A percentile compares a stretch with the other conserved stretches of the same genome.
phyloP scores from a whole-genome alignment of 1,140 invertebrate genomes.

The Bicyclus anynana region DNA sequence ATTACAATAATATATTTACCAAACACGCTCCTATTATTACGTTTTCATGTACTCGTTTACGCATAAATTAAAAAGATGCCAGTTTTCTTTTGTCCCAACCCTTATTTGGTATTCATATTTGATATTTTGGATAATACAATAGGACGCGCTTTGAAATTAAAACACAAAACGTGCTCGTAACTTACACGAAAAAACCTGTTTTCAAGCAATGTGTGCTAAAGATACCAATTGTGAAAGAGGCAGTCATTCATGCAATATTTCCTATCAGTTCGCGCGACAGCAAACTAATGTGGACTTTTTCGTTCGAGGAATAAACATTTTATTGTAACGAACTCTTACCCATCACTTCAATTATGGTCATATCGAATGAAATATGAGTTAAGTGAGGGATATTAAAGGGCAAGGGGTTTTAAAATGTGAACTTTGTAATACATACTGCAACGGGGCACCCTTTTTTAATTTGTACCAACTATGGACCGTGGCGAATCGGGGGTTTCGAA shows the following conservation, averaged over 20 bases:
- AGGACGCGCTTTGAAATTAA: constrained; percentile 60
- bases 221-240: constrained; percentile 76
- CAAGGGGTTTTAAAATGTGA: constrained; percentile 69
- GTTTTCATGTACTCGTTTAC: constrained; percentile 74
- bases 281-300: constrained; percentile 55
- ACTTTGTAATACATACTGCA: constrained; percentile 67
- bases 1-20: constrained; percentile 76
- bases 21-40: constrained; percentile 76
- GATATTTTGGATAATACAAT: constrained; percentile 74
- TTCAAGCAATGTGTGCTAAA: constrained; percentile 67
- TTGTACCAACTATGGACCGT: constrained; percentile 68
- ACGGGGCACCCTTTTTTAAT: constrained; percentile 70
- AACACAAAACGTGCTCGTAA: constrained; percentile 59
- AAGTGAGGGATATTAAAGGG: constrained; percentile 74
- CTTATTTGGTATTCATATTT: constrained; percentile 77
- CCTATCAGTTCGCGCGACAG: constrained; percentile 44
- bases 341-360: constrained; percentile 71
- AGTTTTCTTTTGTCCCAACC: constrained; percentile 74
- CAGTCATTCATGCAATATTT: constrained; percentile 64
- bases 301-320: constrained; percentile 43
- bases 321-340: constrained; percentile 44
- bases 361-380: constrained; percentile 74
- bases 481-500: constrained; percentile 52
- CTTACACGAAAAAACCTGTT: constrained; percentile 73
- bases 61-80: constrained; percentile 75